These are phyloP conservation scores for Strigamia crassipes DNA, from an alignment of 2,888 invertebrate genomes.

Conservation along the genomic window DNA sequence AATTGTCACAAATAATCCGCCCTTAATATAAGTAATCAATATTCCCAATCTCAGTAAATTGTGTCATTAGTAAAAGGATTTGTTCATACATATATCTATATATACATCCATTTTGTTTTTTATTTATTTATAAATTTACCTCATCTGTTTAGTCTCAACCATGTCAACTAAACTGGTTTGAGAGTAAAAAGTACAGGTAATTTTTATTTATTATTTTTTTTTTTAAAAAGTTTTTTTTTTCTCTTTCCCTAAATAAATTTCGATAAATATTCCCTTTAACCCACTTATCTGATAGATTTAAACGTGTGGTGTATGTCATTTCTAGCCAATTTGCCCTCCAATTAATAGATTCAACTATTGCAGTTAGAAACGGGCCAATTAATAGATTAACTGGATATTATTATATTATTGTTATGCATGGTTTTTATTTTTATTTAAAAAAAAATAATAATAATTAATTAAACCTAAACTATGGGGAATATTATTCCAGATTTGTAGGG, in stretches of 20 bases:
- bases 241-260: not conserved
- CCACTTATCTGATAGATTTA: conserved; percentile 7
- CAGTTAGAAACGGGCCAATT: conserved; percentile 16
- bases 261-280: not conserved
- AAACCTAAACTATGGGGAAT: not conserved
- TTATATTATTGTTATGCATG: not conserved
- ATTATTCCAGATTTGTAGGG: not conserved
- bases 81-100: not conserved
- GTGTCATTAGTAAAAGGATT: not conserved
- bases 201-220: too few species aligned
- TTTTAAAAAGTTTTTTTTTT: too few species aligned
- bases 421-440: too few species aligned
- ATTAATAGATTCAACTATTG: conserved; percentile 26
- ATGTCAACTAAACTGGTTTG: not conserved
- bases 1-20: conserved; percentile 27
- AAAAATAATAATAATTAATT: too few species aligned
- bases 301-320: conserved; percentile 21
- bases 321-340: conserved; percentile 28
- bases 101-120: not conserved
- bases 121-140: not conserved
- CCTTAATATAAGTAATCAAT: not conserved
- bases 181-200: not conserved
- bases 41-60: not conserved
- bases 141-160: not conserved
- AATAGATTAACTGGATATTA: not conserved